Percentiles rank a stretch among this genome's conserved stretches.
phyloP scores from a whole-genome alignment of 2,797 vertebrate genomes.

The Triplophysa yarkandensis region DNA sequence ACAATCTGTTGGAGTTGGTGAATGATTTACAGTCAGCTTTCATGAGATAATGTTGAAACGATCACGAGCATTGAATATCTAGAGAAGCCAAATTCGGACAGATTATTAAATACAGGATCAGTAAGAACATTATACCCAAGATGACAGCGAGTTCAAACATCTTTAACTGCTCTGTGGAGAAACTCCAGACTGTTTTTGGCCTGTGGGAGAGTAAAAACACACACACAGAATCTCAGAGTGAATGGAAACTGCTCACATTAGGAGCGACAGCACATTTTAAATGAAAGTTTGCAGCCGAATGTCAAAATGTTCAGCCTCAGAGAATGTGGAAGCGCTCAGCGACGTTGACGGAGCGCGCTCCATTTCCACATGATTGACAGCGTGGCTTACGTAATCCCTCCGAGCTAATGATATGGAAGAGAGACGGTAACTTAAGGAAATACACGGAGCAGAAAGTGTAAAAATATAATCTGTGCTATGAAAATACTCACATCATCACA shows the following conservation, averaged over 20 bases:
- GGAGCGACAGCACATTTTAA: slow-evolving; percentile 3
- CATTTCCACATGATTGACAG: slow-evolving; percentile 40
- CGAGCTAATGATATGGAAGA: slow-evolving; percentile 30
- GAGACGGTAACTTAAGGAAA: slow-evolving; percentile 1
- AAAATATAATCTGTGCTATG: neutral
- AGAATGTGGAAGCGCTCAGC: slow-evolving; percentile 18
- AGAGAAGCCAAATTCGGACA: neutral
- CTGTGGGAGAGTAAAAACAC: slow-evolving; percentile 32
- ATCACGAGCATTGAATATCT: neutral
- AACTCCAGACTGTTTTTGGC: slow-evolving; percentile 24
- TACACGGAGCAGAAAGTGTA: neutral
- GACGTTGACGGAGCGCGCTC: slow-evolving; percentile 5
- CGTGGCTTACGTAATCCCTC: slow-evolving; percentile 8
- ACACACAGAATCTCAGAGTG: slow-evolving; percentile 14
- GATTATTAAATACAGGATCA: neutral
- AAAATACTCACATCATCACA: neutral
- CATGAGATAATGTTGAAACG: neutral
- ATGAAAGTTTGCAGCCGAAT: slow-evolving; percentile 11
- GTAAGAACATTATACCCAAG: neutral
- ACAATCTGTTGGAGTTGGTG: neutral
- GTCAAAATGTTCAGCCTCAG: neutral
- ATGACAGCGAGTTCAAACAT: neutral
- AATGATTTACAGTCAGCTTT: neutral
- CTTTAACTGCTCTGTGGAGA: neutral
- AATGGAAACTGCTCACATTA: slow-evolving; percentile 14